A percentile compares a stretch with the other conserved stretches of the same genome.
phyloP scores from a whole-genome alignment of 1,140 invertebrate species.

The Mercenaria mercenaria region DNA sequence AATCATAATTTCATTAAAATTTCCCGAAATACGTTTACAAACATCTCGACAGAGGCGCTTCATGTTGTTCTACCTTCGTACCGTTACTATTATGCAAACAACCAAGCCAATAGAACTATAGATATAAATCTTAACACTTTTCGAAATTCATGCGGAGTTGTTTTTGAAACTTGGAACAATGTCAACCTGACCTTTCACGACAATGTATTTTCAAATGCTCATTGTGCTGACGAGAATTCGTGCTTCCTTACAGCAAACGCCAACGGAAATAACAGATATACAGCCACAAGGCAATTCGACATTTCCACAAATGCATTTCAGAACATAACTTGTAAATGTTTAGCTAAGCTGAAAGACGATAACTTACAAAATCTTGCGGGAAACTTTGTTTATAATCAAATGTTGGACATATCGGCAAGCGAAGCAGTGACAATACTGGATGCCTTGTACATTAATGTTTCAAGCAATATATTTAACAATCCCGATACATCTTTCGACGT shows the following conservation, averaged over 20 bases:
- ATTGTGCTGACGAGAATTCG: neutral
- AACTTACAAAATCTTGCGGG: neutral
- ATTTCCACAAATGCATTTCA: conserved; percentile 25
- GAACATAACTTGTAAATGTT: neutral
- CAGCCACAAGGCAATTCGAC: neutral
- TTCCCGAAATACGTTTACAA: neutral
- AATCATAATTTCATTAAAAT: neutral
- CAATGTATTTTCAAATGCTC: neutral
- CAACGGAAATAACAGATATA: neutral
- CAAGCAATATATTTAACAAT: conserved; percentile 41
- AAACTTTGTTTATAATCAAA: conserved; percentile 3
- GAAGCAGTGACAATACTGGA: neutral
- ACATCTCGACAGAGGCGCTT: neutral
- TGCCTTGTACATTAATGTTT: neutral
- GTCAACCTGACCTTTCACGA: neutral
- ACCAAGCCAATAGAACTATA: neutral
- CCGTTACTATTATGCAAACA: neutral
- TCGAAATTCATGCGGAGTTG: conserved; percentile 9
- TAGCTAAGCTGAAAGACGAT: neutral
- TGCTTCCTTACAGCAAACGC: neutral
- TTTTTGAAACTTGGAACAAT: neutral
- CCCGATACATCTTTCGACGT: conserved; percentile 19
- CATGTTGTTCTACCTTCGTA: neutral
- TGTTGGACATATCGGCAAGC: neutral
- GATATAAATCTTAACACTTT: conserved; percentile 6